These are phyloP conservation scores for Sebastes kiyomatsui DNA, from an alignment of 2,797 vertebrate genomes.

Conservation along the genomic window DNA sequence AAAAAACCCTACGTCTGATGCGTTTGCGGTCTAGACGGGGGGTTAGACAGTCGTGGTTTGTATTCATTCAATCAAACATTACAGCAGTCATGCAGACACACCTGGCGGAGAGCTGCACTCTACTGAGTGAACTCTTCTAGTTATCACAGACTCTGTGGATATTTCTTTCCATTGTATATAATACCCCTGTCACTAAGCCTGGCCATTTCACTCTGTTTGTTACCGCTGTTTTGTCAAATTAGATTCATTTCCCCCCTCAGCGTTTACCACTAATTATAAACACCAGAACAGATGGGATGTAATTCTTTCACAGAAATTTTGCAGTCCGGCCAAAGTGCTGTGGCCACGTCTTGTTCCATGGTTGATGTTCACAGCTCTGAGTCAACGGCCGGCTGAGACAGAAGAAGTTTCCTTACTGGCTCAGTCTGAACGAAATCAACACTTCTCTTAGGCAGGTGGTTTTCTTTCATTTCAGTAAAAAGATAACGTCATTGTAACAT, in stretches of 20 bases:
- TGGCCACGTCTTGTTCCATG: constrained; percentile 51
- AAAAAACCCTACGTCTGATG: background rate
- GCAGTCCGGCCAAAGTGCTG: constrained; percentile 51
- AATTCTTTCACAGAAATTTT: constrained; percentile 61
- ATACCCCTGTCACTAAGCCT: constrained; percentile 43
- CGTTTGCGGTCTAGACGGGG: background rate
- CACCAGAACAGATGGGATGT: constrained; percentile 70
- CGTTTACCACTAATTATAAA: constrained; percentile 76
- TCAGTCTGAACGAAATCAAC: background rate
- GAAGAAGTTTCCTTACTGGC: constrained; percentile 6
- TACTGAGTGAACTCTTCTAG: background rate
- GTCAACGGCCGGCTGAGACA: constrained; percentile 6
- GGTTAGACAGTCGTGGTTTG: background rate
- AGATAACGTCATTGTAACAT: background rate
- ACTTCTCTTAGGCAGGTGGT: background rate
- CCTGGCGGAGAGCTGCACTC: background rate
- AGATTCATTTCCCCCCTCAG: constrained; percentile 59
- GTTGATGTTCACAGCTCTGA: constrained; percentile 40
- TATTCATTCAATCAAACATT: background rate
- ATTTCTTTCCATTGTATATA: constrained; percentile 54
- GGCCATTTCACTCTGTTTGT: constrained; percentile 55
- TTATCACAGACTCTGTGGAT: constrained; percentile 24
- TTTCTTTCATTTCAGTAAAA: constrained; percentile 13
- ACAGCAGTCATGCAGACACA: background rate
- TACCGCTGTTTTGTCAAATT: constrained; percentile 69